Evolutionary conservation across 2,113 vertebrate species (phyloP).

Genomic region (Neogobius melanostomus): DNA sequence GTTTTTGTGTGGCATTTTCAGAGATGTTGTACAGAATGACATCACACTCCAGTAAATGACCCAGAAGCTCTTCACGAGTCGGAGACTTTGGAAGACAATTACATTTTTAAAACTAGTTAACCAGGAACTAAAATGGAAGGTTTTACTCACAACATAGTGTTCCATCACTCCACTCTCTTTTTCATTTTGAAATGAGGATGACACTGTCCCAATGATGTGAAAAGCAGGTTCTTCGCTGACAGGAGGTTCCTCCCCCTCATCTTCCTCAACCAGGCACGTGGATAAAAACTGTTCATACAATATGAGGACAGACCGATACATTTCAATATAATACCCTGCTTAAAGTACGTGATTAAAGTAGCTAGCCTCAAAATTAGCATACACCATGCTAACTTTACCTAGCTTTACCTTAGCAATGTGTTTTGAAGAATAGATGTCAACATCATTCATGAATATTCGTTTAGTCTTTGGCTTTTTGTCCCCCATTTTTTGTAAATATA

Average conservation of each 20-base stretch:
- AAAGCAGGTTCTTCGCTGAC: conserved; percentile 57
- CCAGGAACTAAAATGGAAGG: too few species aligned
- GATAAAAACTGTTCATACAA: conserved; percentile 81
- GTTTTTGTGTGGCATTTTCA: conserved; percentile 68
- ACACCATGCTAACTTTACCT: background rate
- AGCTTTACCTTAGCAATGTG: conserved; percentile 83
- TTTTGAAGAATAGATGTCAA: conserved; percentile 83
- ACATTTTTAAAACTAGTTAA: too few species aligned
- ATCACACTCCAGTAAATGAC: conserved; percentile 83
- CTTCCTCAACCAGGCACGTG: conserved; percentile 68
- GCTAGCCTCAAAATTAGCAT: background rate
- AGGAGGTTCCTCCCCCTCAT: conserved; percentile 49
- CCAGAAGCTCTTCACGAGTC: conserved; percentile 75
- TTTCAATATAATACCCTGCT: too few species aligned
- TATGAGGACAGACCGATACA: too few species aligned
- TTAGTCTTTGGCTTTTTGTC: conserved; percentile 41
- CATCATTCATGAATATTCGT: conserved; percentile 84
- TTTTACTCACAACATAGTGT: conserved; percentile 75
- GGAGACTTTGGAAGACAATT: conserved; percentile 57
- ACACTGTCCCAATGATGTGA: conserved; percentile 83
- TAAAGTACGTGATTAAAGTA: background rate
- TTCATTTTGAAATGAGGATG: conserved; percentile 27
- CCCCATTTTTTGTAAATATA: conserved; percentile 38
- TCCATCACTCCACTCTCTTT: conserved; percentile 73
- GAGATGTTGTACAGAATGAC: conserved; percentile 90